Evolutionary conservation across 2,888 invertebrate genomes (phyloP).

Genomic region (Orchesella flavescens): DNA sequence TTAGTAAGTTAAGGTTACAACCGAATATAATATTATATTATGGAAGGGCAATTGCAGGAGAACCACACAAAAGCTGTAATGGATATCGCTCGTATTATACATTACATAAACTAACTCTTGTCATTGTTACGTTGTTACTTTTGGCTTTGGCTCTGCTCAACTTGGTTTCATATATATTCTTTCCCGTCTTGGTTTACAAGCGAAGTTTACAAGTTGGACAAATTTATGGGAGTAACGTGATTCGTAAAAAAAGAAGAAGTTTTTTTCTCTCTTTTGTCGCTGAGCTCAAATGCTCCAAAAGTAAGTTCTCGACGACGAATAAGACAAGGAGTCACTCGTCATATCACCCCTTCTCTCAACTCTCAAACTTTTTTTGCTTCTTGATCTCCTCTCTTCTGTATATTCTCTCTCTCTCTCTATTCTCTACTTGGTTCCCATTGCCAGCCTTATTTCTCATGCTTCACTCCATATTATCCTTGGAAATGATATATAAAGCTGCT

Average conservation of each 20-base stretch:
- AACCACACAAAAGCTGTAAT: no score
- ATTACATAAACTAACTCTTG: no score
- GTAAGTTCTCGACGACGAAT: background rate
- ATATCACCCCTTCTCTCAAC: conserved; percentile 6
- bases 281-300: background rate
- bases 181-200: no score
- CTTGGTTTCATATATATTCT: no score
- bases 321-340: conserved; percentile 20
- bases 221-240: conserved; percentile 60
- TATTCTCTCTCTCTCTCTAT: background rate
- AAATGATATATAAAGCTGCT: no score
- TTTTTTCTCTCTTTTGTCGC: conserved; percentile 8
- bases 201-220: conserved; percentile 31
- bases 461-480: background rate
- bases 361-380: conserved; percentile 28
- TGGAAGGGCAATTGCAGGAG: no score
- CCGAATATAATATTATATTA: no score
- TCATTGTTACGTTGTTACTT: no score
- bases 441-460: conserved; percentile 37
- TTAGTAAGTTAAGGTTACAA: no score
- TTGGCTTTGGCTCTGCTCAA: no score
- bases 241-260: conserved; percentile 40
- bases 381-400: background rate
- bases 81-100: no score
- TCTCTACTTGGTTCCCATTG: conserved; percentile 45